Percentiles rank a stretch among this genome's conserved stretches.
phyloP scores from a whole-genome alignment of 1,140 invertebrate genomes.

The Atta colombica region DNA sequence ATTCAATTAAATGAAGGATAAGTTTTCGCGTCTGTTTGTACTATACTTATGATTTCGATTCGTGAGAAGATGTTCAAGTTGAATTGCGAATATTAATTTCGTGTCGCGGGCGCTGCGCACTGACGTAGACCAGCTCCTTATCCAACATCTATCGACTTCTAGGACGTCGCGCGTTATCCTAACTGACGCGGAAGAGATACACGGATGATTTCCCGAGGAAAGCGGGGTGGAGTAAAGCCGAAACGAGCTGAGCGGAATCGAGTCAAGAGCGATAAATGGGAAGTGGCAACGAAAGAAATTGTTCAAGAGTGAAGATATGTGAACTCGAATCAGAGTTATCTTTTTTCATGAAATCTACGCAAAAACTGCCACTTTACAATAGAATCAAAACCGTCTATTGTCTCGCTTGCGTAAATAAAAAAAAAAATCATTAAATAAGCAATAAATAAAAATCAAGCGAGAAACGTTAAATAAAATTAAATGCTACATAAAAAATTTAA shows the following conservation, averaged over 20 bases:
- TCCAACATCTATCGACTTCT: slow-evolving; percentile 60
- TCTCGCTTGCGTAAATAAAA: too few species aligned
- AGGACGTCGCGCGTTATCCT: slow-evolving; percentile 59
- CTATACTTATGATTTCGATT: background rate
- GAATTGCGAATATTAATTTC: slow-evolving; percentile 48
- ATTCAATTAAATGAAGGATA: background rate
- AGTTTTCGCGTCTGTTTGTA: background rate
- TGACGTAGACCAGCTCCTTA: slow-evolving; percentile 52
- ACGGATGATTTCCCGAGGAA: slow-evolving; percentile 39
- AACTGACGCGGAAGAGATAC: slow-evolving; percentile 64
- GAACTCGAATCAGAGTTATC: slow-evolving; percentile 16
- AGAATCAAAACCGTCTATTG: background rate
- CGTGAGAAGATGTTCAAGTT: background rate
- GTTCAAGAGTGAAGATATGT: slow-evolving; percentile 40
- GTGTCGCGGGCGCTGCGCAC: slow-evolving; percentile 41
- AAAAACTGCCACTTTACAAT: background rate
- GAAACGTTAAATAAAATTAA: background rate
- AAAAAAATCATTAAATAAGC: background rate
- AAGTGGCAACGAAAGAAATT: slow-evolving; percentile 32
- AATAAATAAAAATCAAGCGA: background rate
- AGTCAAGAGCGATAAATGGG: slow-evolving; percentile 35
- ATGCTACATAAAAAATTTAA: background rate
- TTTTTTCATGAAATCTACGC: background rate
- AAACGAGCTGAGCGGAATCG: slow-evolving; percentile 51
- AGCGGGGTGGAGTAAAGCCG: slow-evolving; percentile 38